Evolutionary conservation across 2,888 invertebrate species (phyloP).

Genomic region (Galeopsomyia nigrocyanea): DNA sequence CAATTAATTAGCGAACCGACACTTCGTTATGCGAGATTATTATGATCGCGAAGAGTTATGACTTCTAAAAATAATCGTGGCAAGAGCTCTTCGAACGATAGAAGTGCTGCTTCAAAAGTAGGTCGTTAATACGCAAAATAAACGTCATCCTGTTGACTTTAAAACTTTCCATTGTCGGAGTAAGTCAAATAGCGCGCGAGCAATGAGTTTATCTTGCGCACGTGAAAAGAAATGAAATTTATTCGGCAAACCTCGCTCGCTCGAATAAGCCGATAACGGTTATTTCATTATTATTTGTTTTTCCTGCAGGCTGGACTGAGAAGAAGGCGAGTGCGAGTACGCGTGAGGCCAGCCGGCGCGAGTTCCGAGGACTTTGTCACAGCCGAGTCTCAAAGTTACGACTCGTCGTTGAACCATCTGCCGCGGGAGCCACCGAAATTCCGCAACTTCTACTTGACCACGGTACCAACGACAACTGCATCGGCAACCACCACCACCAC

Average conservation of each 20-base stretch:
- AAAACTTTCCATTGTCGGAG: too few relatives aligned
- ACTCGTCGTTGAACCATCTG: constrained; percentile 61
- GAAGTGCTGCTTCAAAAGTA: too few relatives aligned
- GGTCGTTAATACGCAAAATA: too few relatives aligned
- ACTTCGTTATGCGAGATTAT: neutral
- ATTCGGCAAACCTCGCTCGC: neutral
- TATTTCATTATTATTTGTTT: neutral
- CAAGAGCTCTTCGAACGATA: too few relatives aligned
- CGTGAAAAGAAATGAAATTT: neutral
- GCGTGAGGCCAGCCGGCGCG: constrained; percentile 74
- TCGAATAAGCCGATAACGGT: constrained; percentile 27
- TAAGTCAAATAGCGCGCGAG: too few relatives aligned
- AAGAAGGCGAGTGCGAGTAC: constrained; percentile 82
- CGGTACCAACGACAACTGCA: constrained; percentile 31
- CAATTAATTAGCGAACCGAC: neutral
- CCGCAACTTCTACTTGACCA: constrained; percentile 40
- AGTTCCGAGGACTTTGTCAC: constrained; percentile 79
- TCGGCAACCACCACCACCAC: constrained; percentile 23
- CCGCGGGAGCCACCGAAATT: constrained; percentile 51
- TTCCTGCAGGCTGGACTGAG: constrained; percentile 59
- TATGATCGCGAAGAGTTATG: too few relatives aligned
- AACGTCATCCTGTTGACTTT: too few relatives aligned
- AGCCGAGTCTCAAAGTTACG: constrained; percentile 85
- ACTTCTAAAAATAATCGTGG: too few relatives aligned
- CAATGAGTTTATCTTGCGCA: too few relatives aligned